Conservation (phyloP, 2,797 vertebrate genomes). For the Halcyon leucocephala region DNA sequence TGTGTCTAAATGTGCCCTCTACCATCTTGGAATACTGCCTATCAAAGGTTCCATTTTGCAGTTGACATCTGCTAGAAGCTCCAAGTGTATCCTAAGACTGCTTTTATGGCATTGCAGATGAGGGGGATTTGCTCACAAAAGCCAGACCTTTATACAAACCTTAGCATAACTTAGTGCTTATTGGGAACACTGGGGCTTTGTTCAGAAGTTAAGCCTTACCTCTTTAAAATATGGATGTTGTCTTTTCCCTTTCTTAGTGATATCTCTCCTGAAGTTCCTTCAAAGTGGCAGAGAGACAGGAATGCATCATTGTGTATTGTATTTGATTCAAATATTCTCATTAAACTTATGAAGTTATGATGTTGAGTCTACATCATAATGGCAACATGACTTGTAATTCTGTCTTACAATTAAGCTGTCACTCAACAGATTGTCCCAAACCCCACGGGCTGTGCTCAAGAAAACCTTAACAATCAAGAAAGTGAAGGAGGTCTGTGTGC, state of each 20-base stretch:
- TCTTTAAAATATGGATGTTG: background rate
- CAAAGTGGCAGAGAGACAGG: background rate
- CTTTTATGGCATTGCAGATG: background rate
- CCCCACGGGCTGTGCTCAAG: background rate
- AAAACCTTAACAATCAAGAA: background rate
- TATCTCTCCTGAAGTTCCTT: background rate
- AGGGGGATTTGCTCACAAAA: conserved; percentile 7
- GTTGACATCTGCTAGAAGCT: background rate
- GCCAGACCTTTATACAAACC: background rate
- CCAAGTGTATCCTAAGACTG: background rate
- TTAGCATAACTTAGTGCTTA: background rate
- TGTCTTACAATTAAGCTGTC: background rate
- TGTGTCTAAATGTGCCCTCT: background rate
- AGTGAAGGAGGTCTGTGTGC: background rate
- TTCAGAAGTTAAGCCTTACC: background rate
- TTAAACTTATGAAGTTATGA: background rate
- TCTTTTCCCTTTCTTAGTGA: background rate
- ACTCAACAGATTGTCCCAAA: background rate
- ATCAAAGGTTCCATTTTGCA: background rate
- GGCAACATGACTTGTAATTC: background rate
- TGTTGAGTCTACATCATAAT: background rate
- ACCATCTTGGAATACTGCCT: background rate
- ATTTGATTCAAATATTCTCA: background rate
- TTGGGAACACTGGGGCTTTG: background rate
- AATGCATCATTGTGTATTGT: background rate